These are phyloP conservation scores for Rhagonycha fulva DNA, from an alignment of 2,888 invertebrate species.

Conservation along the genomic window DNA sequence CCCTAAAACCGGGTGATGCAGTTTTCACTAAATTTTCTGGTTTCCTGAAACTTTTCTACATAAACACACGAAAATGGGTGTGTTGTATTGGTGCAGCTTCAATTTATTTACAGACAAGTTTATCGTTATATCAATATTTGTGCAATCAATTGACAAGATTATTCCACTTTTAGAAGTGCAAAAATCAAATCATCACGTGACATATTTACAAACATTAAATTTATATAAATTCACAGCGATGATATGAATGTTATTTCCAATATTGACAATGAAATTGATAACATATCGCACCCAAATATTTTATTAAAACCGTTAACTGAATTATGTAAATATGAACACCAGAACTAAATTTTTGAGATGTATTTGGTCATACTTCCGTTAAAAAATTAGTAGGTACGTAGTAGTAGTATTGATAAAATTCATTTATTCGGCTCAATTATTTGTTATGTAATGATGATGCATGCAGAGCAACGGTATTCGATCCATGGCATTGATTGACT, in stretches of 20 bases:
- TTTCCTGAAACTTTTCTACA: no score
- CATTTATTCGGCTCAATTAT: not conserved
- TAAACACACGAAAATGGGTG: not conserved
- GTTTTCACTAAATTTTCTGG: no score
- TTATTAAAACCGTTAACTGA: not conserved
- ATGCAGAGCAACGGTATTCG: not conserved
- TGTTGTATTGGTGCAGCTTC: not conserved
- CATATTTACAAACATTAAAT: not conserved
- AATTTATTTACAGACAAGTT: not conserved
- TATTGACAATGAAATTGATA: not conserved
- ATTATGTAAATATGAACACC: not conserved
- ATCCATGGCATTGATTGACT: not conserved
- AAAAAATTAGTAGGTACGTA: not conserved
- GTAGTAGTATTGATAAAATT: not conserved
- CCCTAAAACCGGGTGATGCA: no score
- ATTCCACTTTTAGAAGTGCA: not conserved
- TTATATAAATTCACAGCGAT: not conserved
- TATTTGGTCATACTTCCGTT: not conserved
- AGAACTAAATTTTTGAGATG: not conserved
- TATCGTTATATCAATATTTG: not conserved
- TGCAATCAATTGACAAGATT: not conserved
- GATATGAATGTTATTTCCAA: not conserved
- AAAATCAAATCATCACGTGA: not conserved
- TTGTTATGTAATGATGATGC: not conserved
- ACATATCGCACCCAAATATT: not conserved